Percentiles rank a stretch among this genome's conserved stretches.
Evolutionary conservation across 2,113 vertebrate species (phyloP).

Genomic region (Coreoperca whiteheadi): DNA sequence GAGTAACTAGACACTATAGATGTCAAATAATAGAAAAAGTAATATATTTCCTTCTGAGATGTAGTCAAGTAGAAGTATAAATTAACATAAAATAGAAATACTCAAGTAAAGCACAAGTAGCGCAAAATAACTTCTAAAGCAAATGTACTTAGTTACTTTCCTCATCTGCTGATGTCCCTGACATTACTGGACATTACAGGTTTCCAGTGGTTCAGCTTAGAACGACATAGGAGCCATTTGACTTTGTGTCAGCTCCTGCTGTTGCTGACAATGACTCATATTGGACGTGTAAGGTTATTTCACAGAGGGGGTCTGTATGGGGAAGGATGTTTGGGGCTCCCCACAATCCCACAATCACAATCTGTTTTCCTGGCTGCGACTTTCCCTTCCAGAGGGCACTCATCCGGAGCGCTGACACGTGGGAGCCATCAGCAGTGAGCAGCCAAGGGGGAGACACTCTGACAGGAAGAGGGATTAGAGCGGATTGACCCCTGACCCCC

Average conservation of each 20-base stretch:
- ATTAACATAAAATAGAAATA: too few species aligned
- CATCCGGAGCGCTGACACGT: constrained; percentile 75
- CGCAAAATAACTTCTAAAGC: too few species aligned
- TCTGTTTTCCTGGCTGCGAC: constrained; percentile 74
- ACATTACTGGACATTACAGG: constrained; percentile 16
- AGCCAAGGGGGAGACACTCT: constrained; percentile 76
- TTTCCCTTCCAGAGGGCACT: constrained; percentile 76
- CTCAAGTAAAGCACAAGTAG: too few species aligned
- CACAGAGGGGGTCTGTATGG: constrained; percentile 42
- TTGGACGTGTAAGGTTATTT: constrained; percentile 65
- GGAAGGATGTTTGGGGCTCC: constrained; percentile 48
- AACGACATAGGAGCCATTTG: constrained; percentile 42
- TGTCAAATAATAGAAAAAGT: neutral
- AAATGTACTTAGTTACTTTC: neutral
- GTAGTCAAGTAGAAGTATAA: neutral
- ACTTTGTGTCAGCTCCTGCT: constrained; percentile 59
- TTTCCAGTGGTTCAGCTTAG: constrained; percentile 23
- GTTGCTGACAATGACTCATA: constrained; percentile 66
- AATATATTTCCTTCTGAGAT: neutral
- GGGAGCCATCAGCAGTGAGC: constrained; percentile 79
- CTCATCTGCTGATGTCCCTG: neutral
- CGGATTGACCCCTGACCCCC: constrained; percentile 80
- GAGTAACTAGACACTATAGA: too few species aligned
- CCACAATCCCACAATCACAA: constrained; percentile 58
- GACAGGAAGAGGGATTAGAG: constrained; percentile 87